Conservation (phyloP, 2,888 invertebrate species). For the Rhopalosiphum nymphaeae region DNA sequence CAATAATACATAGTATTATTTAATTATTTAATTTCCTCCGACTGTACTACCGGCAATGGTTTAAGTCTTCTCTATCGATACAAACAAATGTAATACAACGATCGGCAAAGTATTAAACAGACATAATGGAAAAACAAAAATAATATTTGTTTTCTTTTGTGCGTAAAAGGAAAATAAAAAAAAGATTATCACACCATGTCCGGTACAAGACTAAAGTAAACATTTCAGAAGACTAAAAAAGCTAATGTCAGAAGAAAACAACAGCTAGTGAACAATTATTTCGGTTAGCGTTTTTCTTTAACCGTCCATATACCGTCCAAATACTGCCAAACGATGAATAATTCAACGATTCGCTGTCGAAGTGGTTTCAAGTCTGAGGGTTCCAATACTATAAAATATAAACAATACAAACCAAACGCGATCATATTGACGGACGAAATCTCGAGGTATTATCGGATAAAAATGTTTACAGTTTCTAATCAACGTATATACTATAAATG, state of each 20-base stretch:
- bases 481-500: background rate
- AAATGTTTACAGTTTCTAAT: background rate
- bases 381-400: background rate
- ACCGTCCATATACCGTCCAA: background rate
- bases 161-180: background rate
- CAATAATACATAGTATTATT: background rate
- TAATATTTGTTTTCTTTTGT: background rate
- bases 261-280: slow-evolving; percentile 1
- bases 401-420: background rate
- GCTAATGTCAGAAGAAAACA: slow-evolving; percentile 27
- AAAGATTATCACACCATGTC: background rate
- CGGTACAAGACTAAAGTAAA: slow-evolving; percentile 15
- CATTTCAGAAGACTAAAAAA: slow-evolving; percentile 29
- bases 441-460: background rate
- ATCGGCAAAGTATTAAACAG: background rate
- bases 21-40: background rate
- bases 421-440: background rate
- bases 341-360: slow-evolving; percentile 33
- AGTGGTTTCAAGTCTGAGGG: slow-evolving; percentile 9
- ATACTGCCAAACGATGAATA: slow-evolving; percentile 36
- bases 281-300: background rate
- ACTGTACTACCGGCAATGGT: background rate
- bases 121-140: slow-evolving; percentile 8
- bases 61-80: background rate
- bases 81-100: background rate